Evolutionary conservation across 2,888 invertebrate species (phyloP).

Genomic region (Hypomecis punctinalis): DNA sequence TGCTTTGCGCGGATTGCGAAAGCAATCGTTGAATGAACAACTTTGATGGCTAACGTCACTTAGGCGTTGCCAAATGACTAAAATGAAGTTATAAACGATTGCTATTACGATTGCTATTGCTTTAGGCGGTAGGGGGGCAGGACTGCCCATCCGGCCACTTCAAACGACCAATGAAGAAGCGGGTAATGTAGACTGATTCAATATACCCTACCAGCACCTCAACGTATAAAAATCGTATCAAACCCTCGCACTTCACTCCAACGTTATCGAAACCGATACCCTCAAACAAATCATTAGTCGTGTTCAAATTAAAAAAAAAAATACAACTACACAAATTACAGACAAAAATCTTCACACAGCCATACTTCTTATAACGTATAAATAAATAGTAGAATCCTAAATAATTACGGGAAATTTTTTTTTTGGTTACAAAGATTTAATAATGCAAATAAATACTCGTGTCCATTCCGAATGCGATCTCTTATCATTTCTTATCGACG

Average conservation of each 20-base stretch:
- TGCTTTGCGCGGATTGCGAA: too few species aligned
- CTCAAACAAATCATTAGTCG: slow-evolving; percentile 40
- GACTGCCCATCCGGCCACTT: neutral
- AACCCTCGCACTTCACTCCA: slow-evolving; percentile 39
- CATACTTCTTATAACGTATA: slow-evolving; percentile 75
- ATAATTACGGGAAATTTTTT: slow-evolving; percentile 72
- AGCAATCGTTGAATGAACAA: too few species aligned
- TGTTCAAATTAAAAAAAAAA: slow-evolving; percentile 51
- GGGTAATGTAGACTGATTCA: slow-evolving; percentile 15
- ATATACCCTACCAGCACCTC: slow-evolving; percentile 75
- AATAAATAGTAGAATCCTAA: slow-evolving; percentile 74
- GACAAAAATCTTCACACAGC: slow-evolving; percentile 79
- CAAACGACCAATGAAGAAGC: too few species aligned
- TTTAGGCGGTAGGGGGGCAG: too few species aligned
- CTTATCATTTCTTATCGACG: slow-evolving; percentile 45
- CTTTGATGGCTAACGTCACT: too few species aligned
- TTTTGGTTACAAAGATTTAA: slow-evolving; percentile 75
- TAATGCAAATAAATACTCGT: slow-evolving; percentile 67
- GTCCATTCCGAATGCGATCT: slow-evolving; percentile 52
- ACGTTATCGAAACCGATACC: slow-evolving; percentile 27
- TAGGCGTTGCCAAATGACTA: too few species aligned
- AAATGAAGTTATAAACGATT: too few species aligned
- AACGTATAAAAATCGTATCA: slow-evolving; percentile 58
- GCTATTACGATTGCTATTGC: too few species aligned
- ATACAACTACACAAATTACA: slow-evolving; percentile 73